Conservation (phyloP, 2,113 vertebrate species). For the Capreolus pygargus region DNA sequence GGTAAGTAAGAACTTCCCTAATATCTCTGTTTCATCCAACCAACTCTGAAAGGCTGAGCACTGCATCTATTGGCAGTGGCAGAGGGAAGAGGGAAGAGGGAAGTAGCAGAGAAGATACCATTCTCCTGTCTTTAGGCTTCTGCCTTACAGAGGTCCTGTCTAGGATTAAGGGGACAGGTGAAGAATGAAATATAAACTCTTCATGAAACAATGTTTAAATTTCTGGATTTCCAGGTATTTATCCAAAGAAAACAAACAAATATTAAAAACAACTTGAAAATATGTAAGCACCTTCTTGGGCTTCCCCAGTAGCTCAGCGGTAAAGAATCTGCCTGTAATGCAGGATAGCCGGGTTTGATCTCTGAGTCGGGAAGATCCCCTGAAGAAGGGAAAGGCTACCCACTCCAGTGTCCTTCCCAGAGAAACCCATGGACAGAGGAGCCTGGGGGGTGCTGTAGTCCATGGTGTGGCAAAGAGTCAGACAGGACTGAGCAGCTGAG, state of each 20-base stretch:
- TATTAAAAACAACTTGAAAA: not conserved
- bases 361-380: not conserved
- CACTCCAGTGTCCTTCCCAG: not conserved
- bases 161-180: not conserved
- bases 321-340: not conserved
- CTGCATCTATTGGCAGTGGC: not conserved
- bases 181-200: not conserved
- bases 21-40: not conserved
- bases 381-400: not conserved
- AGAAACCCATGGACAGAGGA: not conserved
- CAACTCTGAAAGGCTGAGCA: not conserved
- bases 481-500: not conserved
- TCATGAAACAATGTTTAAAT: not conserved
- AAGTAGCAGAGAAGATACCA: rapidly evolving
- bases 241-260: not conserved
- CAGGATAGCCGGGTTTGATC: rapidly evolving
- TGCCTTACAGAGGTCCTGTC: not conserved
- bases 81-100: not conserved
- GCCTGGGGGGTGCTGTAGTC: not conserved
- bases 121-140: not conserved
- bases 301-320: not conserved
- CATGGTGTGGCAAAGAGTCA: not conserved
- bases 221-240: not conserved
- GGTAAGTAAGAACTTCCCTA: not conserved
- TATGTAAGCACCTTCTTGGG: not conserved